Evolutionary conservation across 2,113 vertebrate genomes (phyloP).

Genomic region (Chelonoidis abingdonii): DNA sequence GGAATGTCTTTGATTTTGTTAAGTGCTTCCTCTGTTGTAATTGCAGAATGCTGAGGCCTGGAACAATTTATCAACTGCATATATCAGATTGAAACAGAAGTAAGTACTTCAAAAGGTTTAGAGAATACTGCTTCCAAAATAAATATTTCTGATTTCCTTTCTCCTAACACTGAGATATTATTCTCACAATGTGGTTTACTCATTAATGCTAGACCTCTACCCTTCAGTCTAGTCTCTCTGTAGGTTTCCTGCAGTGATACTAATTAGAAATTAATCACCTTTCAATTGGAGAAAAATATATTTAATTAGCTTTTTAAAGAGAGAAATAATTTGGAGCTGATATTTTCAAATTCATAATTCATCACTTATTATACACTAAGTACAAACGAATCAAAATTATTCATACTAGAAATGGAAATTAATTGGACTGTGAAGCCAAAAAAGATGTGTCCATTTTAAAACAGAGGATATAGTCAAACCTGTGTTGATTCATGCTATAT

Average conservation of each 20-base stretch:
- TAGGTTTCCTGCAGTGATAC: neutral
- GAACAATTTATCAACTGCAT: slow-evolving; percentile 97
- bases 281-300: slow-evolving; percentile 16
- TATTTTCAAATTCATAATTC: neutral
- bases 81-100: slow-evolving; percentile 95
- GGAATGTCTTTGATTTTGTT: neutral
- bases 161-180: neutral
- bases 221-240: neutral
- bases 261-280: neutral
- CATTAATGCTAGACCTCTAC: neutral
- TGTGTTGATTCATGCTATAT: neutral
- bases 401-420: neutral
- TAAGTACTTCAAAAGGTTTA: slow-evolving; percentile 81
- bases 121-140: slow-evolving; percentile 45
- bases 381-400: neutral
- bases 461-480: neutral
- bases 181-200: neutral
- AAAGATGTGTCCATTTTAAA: neutral
- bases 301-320: neutral
- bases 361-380: neutral
- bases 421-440: neutral
- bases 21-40: slow-evolving; percentile 30
- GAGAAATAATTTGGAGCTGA: neutral
- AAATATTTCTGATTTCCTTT: slow-evolving; percentile 35
- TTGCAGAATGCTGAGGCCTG: slow-evolving; percentile 97